phyloP scores from a whole-genome alignment of 2,113 vertebrate genomes.

The Addax nasomaculatus region DNA sequence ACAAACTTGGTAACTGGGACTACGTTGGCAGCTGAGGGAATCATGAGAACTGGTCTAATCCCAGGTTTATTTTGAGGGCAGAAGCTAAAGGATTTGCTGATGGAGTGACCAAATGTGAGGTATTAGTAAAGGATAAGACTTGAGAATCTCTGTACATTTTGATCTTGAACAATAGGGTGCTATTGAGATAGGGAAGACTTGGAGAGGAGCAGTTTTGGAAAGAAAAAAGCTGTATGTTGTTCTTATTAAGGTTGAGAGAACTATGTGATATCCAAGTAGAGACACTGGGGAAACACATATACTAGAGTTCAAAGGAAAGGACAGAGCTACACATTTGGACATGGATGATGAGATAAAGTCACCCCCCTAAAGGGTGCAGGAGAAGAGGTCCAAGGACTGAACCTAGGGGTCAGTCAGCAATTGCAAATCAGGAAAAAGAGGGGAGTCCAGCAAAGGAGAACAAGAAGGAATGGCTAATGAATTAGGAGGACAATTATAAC shows the following conservation, averaged over 20 bases:
- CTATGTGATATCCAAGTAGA: neutral
- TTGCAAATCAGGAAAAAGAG: neutral
- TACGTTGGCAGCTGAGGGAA: neutral
- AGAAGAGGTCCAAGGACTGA: neutral
- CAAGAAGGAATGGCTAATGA: neutral
- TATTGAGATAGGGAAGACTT: neutral
- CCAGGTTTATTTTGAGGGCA: neutral
- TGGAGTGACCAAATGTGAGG: neutral
- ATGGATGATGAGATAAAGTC: neutral
- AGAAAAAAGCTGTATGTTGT: neutral
- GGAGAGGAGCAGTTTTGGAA: neutral
- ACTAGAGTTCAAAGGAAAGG: neutral
- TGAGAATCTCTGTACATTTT: neutral
- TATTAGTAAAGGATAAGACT: neutral
- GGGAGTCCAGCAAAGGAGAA: neutral
- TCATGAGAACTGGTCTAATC: neutral
- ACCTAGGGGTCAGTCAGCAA: neutral
- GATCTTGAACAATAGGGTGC: neutral
- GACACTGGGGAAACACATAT: neutral
- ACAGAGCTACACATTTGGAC: neutral
- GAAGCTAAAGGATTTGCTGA: neutral
- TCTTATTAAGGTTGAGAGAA: neutral
- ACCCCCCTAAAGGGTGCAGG: neutral
- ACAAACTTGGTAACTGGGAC: neutral
- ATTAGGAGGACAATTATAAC: neutral